phyloP scores from a whole-genome alignment of 2,888 invertebrate genomes.

The Auanema sp. region DNA sequence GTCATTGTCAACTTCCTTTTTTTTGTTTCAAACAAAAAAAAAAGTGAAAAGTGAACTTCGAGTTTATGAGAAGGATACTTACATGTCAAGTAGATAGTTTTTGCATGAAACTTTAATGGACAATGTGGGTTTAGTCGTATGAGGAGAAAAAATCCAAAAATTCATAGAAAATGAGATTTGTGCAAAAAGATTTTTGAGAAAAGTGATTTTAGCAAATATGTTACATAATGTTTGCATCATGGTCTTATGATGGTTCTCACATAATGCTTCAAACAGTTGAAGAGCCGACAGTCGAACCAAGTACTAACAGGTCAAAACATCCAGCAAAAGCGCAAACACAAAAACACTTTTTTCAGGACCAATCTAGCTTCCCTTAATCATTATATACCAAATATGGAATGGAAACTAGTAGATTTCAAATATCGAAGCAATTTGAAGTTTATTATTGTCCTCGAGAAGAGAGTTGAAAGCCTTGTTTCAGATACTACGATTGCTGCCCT shows the following conservation, averaged over 20 bases:
- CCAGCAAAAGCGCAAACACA: background rate
- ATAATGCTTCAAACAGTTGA: slow-evolving; percentile 53
- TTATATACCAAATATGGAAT: slow-evolving; percentile 63
- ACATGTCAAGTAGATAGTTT: too few species aligned
- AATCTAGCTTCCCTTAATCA: slow-evolving; percentile 53
- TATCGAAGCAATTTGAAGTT: slow-evolving; percentile 54
- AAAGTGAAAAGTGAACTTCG: too few species aligned
- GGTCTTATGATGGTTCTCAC: slow-evolving; percentile 60
- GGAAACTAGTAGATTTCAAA: slow-evolving; percentile 60
- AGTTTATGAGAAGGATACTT: too few species aligned
- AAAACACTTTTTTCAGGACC: slow-evolving; percentile 27
- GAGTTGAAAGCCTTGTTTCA: slow-evolving; percentile 21
- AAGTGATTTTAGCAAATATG: slow-evolving; percentile 55
- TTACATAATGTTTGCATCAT: slow-evolving; percentile 61
- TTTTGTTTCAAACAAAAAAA: too few species aligned
- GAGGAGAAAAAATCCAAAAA: slow-evolving; percentile 1
- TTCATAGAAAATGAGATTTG: slow-evolving; percentile 5
- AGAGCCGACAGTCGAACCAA: slow-evolving; percentile 39
- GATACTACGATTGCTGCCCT: slow-evolving; percentile 63
- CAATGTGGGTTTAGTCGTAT: too few species aligned
- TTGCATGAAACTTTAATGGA: too few species aligned
- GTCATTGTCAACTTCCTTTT: background rate
- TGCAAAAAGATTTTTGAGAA: background rate
- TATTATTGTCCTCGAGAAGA: background rate
- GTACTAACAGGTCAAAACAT: slow-evolving; percentile 26